Evolutionary conservation across 2,888 invertebrate species (phyloP), one percentile per base, ranked within the genome.

Genomic region (Microctonus aethiopoides): DNA sequence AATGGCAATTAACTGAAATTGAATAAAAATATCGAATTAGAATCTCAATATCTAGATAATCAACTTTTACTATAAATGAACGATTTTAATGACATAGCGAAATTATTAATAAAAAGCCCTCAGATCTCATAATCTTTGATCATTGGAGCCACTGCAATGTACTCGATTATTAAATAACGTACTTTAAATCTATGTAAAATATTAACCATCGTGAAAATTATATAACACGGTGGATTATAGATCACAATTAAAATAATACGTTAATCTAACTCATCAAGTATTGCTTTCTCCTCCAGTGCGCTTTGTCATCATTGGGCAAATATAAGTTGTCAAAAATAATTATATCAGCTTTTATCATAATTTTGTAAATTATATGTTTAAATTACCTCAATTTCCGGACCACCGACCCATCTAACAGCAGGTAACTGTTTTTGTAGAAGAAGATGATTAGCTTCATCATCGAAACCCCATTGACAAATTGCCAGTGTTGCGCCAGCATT

Each of bases 401-500:
- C 99, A 60, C 99, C 99, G 65, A 99, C 99, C 99, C 99, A 99
- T 81, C 99, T 90, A 7, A 99, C 97, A 11, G 99, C 99, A 0
- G 99, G 99, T 70, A 99, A 88, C 46, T 95, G 88, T 78, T 95
- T 93, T 82, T 98, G 95, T 22, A 99, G 89, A 67, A 99, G 90
- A 67, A 99, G 90, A 87, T 99, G 99, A 88, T 99, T 99, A 0
- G 99, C 99, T 87, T 99, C 99, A 87, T 99, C 99, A 86, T 99
- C 99, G 87, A 99, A 99, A 73, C 99, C 99, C 99, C 99, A 99
- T 83, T 99, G 99, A 86, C 99, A 99, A 84, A 99, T 98, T 0
- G 98, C 99, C 62, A 99, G 89, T 7, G 95, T 98, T 0, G 99
- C 94, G n/a, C 98, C 99, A 0, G 96, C 94, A 71, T 94, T 93